Evolutionary conservation across 2,797 vertebrate genomes (phyloP).

Genomic region (Pseudochromis fuscus): DNA sequence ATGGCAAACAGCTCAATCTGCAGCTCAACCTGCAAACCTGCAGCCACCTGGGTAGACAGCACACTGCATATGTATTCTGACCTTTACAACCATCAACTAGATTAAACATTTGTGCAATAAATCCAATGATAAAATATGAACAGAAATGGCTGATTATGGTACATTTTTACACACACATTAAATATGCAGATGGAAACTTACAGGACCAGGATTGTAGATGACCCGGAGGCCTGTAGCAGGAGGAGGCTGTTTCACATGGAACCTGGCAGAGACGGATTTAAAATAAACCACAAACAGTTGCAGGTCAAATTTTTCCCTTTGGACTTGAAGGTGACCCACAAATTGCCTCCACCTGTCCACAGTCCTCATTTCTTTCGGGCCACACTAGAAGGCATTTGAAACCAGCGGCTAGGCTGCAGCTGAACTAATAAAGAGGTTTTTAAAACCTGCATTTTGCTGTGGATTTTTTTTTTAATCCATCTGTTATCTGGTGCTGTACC

Average conservation of each 20-base stretch:
- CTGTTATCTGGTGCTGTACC: slow-evolving; percentile 73
- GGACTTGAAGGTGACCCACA: slow-evolving; percentile 53
- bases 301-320: slow-evolving; percentile 44
- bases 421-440: not conserved
- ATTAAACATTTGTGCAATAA: not conserved
- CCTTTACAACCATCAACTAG: not conserved
- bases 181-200: slow-evolving; percentile 75
- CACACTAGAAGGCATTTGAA: not conserved
- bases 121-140: not conserved
- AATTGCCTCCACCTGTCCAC: slow-evolving; percentile 11
- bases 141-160: not conserved
- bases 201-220: slow-evolving; percentile 88
- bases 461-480: not conserved
- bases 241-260: slow-evolving; percentile 90
- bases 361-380: not conserved
- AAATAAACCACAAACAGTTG: slow-evolving; percentile 41
- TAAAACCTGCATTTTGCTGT: not conserved
- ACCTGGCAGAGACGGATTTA: slow-evolving; percentile 78
- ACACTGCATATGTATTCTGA: not conserved
- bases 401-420: not conserved
- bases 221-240: slow-evolving; percentile 87
- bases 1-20: slow-evolving; percentile 87
- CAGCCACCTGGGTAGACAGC: slow-evolving; percentile 85
- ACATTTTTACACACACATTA: not conserved
- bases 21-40: slow-evolving; percentile 88